Evolutionary conservation across 2,113 vertebrate genomes (phyloP).

Genomic region (Corythaixoides concolor): DNA sequence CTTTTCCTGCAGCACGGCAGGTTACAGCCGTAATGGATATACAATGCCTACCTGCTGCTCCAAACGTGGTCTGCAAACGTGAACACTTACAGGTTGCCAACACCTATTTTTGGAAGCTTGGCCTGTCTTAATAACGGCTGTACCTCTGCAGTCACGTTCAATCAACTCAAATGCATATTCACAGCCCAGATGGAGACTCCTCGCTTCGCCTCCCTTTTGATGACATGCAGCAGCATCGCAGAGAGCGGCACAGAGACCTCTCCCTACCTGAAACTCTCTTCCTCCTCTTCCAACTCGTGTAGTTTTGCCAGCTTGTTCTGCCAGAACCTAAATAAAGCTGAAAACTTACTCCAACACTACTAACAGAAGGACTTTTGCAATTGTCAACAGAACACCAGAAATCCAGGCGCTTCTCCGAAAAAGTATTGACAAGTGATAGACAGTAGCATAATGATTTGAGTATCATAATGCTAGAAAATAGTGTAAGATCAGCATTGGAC

Average conservation of each 20-base stretch:
- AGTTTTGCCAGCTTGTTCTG: constrained; percentile 31
- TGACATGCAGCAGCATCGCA: background rate
- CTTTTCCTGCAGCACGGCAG: background rate
- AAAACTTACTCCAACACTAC: background rate
- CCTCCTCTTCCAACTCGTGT: background rate
- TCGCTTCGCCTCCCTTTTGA: background rate
- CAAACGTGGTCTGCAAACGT: background rate
- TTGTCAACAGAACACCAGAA: constrained; percentile 12
- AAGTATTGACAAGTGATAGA: constrained; percentile 17
- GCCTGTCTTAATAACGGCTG: background rate
- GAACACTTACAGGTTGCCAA: background rate
- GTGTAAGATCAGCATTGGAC: background rate
- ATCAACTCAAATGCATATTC: background rate
- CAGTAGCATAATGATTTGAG: background rate
- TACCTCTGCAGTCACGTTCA: background rate
- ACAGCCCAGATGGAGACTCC: background rate
- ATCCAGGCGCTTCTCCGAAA: background rate
- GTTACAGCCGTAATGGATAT: background rate
- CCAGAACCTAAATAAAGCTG: constrained; percentile 31
- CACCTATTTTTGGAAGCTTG: background rate
- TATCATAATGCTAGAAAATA: background rate
- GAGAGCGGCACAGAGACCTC: background rate
- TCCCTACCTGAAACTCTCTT: constrained; percentile 16
- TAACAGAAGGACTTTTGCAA: constrained; percentile 26
- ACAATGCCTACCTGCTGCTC: background rate